Base-by-base conservation (phyloP, 2,113 vertebrate species). In the Bos javanicus region DNA sequence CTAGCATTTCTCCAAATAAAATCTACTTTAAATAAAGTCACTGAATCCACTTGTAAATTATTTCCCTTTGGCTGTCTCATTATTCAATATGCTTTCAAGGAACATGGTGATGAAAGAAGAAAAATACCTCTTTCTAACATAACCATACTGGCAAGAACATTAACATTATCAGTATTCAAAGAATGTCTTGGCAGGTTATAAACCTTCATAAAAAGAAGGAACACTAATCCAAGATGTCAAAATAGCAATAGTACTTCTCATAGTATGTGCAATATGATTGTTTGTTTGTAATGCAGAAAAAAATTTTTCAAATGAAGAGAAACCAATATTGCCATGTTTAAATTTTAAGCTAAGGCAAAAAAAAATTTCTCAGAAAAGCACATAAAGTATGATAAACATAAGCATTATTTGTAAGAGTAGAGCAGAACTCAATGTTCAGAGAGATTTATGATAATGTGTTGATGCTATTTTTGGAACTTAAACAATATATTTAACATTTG, bases 61-160 rank as follows among this genome's bases (percentile, higher is more conserved):
- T 98, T 99, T 98, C 97, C 96, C 98, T 98, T 98, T 98, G 97
- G 98, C 98, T 98, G 97, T 96, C 97, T 99, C 98, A 99, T 99
- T 99, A 99, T 99, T 99, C 98, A 99, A 96, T 98, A 98, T 97
- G 99, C 98, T 99, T 99, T 99, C 99, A 99, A 99, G 99, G 99
- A 99, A 99, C 98, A 98, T 30, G 97, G 98, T 99, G 99, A 99
- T 98, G 99, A 99, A 98, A 99, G 98, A 99, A 98, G 98, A 98
- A 99, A 99, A 99, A 99, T 98, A 99, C 98, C 98, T 98, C 99
- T 99, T 98, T 99, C 99, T 99, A 98, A 98, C 98, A 98, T 99
- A 99, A 98, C 98, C 98, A 99, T 98, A 98, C 98, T 99, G 99
- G 98, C 98, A 99, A 98, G 99, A 99, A 97, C 98, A 99, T 98